Percentiles rank a stretch among this genome's conserved stretches.
Evolutionary conservation across 37 sponge, comb jelly and placozoan species (phyloP).

Genomic region (Amphimedon queenslandica): DNA sequence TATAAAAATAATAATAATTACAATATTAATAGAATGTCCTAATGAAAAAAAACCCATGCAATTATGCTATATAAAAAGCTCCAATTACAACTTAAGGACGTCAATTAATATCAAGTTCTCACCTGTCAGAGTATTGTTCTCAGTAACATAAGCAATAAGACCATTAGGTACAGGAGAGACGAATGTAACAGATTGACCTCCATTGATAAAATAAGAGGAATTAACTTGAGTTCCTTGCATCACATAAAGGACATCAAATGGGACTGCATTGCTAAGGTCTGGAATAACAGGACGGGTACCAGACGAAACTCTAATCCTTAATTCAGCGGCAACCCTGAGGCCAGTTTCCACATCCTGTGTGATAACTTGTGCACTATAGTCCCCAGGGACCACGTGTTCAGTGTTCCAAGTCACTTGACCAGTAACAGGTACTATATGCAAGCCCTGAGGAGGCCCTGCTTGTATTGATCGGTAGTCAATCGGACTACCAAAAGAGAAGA

Average conservation of each 20-base stretch:
- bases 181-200: too few relatives aligned
- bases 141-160: too few relatives aligned
- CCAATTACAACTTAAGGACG: too few relatives aligned
- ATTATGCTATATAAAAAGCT: neutral
- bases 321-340: slow-evolving; percentile 20
- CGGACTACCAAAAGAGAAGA: slow-evolving; percentile 42
- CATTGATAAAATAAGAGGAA: too few relatives aligned
- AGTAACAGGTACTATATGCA: slow-evolving; percentile 42
- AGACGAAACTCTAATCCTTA: neutral
- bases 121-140: too few relatives aligned
- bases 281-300: too few relatives aligned
- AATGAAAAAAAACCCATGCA: neutral
- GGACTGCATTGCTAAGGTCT: neutral
- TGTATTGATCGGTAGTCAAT: slow-evolving; percentile 63
- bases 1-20: slow-evolving; percentile 1
- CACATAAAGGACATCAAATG: neutral
- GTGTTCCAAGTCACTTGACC: slow-evolving; percentile 75
- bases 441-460: slow-evolving; percentile 56
- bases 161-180: too few relatives aligned
- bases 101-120: too few relatives aligned
- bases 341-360: slow-evolving; percentile 51
- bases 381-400: slow-evolving; percentile 40
- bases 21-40: neutral
- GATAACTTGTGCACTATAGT: slow-evolving; percentile 59
- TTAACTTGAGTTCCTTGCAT: neutral